Evolutionary conservation across 2,888 invertebrate species (phyloP).

Genomic region (Drosophila trichaetosa): DNA sequence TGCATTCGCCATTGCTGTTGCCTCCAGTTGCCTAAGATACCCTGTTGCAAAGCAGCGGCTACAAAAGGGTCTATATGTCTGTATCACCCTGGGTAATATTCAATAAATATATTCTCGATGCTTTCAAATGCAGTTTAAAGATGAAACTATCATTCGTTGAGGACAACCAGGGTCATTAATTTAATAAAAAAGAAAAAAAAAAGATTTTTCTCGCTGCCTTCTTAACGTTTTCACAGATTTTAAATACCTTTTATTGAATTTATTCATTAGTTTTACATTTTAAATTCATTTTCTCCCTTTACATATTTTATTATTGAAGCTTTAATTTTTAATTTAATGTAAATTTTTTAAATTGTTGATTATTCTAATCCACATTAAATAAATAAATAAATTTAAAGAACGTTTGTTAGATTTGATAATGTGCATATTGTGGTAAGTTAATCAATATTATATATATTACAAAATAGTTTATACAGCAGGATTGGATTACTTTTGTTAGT

Average conservation of each 20-base stretch:
- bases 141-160: neutral
- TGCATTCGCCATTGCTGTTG: constrained; percentile 65
- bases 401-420: neutral
- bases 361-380: neutral
- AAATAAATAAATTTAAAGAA: neutral
- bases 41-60: constrained; percentile 10
- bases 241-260: no score
- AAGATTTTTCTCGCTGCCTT: neutral
- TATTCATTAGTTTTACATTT: neutral
- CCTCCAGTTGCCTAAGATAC: constrained; percentile 34
- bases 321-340: neutral
- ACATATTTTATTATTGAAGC: neutral
- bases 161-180: neutral
- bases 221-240: neutral
- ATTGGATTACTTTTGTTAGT: neutral
- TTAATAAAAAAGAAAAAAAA: neutral
- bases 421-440: neutral
- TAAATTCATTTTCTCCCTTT: accelerated
- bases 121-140: neutral
- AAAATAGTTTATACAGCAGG: neutral
- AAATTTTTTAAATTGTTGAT: accelerated
- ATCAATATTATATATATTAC: neutral
- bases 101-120: neutral
- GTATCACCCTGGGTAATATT: neutral
- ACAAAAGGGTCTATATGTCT: constrained; percentile 2